Evolutionary conservation across 1,140 invertebrate species (phyloP).

Genomic region (Philaenus spumarius): DNA sequence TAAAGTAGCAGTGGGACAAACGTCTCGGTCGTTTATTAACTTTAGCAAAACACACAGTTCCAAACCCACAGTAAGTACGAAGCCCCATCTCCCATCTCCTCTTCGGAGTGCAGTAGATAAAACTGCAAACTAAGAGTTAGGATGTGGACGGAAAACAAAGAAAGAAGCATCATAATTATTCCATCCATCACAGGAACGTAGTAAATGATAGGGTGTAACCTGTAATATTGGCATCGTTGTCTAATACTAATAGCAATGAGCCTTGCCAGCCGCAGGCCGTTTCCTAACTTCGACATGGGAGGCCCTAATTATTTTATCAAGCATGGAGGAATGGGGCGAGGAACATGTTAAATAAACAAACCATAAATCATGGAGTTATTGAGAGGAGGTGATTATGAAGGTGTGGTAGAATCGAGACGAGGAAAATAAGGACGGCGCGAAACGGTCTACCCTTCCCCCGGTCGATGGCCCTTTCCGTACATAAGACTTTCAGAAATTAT

Average conservation of each 20-base stretch:
- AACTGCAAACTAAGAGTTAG: neutral
- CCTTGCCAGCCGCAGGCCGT: neutral
- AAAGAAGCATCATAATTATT: constrained; percentile 18
- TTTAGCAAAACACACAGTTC: too few species aligned
- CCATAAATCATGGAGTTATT: constrained; percentile 30
- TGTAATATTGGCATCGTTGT: constrained; percentile 13
- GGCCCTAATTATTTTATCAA: constrained; percentile 31
- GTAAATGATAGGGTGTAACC: constrained; percentile 26
- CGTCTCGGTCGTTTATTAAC: too few species aligned
- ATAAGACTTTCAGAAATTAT: too few species aligned
- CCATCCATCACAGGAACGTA: constrained; percentile 15
- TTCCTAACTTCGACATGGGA: constrained; percentile 19
- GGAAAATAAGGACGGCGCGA: constrained; percentile 24
- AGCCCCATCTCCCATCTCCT: too few species aligned
- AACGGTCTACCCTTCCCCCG: constrained; percentile 22
- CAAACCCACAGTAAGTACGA: too few species aligned
- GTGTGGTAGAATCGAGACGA: neutral
- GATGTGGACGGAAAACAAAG: too few species aligned
- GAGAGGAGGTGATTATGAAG: constrained; percentile 33
- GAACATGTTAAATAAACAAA: constrained; percentile 28
- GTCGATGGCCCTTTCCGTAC: constrained; percentile 16
- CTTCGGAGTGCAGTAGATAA: neutral
- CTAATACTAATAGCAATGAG: constrained; percentile 14
- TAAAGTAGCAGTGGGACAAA: too few species aligned
- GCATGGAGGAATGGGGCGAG: constrained; percentile 17